These are phyloP conservation scores for Lophura swinhoii DNA, from an alignment of 2,797 vertebrate species.

Conservation along the genomic window DNA sequence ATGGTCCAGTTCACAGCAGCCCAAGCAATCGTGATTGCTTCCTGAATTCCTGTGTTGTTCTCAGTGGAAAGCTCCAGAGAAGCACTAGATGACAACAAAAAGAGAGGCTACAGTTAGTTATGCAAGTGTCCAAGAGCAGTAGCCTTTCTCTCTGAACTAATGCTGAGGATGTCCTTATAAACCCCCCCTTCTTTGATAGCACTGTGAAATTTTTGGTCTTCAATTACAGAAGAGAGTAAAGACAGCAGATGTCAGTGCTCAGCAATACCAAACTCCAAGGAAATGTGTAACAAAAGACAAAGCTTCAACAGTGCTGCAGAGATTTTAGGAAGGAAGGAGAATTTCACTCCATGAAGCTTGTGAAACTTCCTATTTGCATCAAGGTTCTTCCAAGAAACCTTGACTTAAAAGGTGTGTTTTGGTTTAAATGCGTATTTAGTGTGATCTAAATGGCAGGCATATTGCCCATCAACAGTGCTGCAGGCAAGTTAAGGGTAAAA, in stretches of 20 bases:
- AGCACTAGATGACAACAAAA: background rate
- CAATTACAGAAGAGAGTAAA: background rate
- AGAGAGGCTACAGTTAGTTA: background rate
- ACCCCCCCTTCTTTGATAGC: background rate
- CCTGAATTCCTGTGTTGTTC: background rate
- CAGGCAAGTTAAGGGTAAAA: constrained; percentile 7
- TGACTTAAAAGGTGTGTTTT: background rate
- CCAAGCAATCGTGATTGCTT: background rate
- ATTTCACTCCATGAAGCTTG: constrained; percentile 26
- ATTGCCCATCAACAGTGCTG: background rate
- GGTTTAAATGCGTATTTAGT: background rate
- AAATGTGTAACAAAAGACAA: constrained; percentile 17
- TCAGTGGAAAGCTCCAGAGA: background rate
- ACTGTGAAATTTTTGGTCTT: constrained; percentile 18
- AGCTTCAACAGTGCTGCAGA: background rate
- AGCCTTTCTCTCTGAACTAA: background rate
- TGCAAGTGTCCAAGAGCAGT: background rate
- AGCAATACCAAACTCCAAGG: background rate
- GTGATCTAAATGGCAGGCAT: background rate
- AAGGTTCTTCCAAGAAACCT: background rate
- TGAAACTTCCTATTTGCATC: constrained; percentile 21
- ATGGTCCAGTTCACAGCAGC: background rate
- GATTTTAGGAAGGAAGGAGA: constrained; percentile 22
- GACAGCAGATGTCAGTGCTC: background rate
- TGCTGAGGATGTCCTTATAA: background rate